A percentile compares a stretch with the other conserved stretches of the same genome.
phyloP scores from a whole-genome alignment of 2,113 vertebrate species.

The Lasiurus cinereus region DNA sequence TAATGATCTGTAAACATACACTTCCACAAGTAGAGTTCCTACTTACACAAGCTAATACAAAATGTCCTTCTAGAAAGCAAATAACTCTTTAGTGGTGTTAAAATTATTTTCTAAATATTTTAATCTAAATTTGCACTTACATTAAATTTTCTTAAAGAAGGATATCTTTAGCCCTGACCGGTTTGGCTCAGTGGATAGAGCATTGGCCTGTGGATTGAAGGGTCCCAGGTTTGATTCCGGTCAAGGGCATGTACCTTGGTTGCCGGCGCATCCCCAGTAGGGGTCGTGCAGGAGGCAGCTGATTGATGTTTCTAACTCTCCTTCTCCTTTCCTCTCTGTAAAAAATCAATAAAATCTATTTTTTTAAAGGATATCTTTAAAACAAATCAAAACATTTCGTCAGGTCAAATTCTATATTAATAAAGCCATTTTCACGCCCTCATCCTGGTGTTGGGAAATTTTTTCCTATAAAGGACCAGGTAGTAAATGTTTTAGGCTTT shows the following conservation, averaged over 20 bases:
- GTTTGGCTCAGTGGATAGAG: too few relatives aligned
- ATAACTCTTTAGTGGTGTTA: not conserved
- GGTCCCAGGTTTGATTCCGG: too few relatives aligned
- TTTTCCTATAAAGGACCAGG: not conserved
- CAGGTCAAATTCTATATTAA: not conserved
- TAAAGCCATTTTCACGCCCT: not conserved
- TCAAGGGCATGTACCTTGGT: too few relatives aligned
- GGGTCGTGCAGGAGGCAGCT: too few relatives aligned
- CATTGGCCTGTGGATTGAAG: too few relatives aligned
- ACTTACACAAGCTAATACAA: not conserved
- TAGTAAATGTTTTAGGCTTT: not conserved
- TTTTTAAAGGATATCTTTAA: not conserved
- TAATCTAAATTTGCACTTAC: constrained; percentile 34
- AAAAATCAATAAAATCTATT: too few relatives aligned
- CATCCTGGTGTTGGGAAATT: not conserved
- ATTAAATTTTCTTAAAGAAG: not conserved
- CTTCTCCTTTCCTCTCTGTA: too few relatives aligned
- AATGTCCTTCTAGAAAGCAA: constrained; percentile 32
- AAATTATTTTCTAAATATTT: constrained; percentile 50
- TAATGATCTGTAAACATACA: constrained; percentile 49
- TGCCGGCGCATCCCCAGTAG: too few relatives aligned
- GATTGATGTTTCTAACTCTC: too few relatives aligned
- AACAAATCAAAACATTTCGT: constrained; percentile 11
- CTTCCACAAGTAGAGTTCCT: not conserved
- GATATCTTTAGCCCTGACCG: not conserved